Evolutionary conservation across 2,888 invertebrate genomes (phyloP).

Genomic region (Drymonia ruficornis): DNA sequence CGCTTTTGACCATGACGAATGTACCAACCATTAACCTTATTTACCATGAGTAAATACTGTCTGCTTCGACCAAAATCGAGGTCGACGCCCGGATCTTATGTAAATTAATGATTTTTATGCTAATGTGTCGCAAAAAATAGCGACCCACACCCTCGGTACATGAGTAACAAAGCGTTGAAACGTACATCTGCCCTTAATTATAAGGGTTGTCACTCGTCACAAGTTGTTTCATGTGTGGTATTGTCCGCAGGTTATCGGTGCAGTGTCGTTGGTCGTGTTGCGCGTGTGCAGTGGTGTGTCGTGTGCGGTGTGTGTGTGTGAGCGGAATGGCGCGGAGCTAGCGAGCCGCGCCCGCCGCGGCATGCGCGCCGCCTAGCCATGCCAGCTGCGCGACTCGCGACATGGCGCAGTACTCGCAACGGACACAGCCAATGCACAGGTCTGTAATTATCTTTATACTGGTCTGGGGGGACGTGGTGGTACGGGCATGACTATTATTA

Average conservation of each 20-base stretch:
- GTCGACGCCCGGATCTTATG: neutral
- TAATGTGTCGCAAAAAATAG: neutral
- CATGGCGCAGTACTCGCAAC: conserved; percentile 84
- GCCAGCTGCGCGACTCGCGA: conserved; percentile 63
- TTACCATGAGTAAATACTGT: neutral
- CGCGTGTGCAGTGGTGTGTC: conserved; percentile 54
- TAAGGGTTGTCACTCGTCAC: conserved; percentile 1
- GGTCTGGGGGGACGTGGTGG: neutral
- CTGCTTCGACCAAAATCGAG: conserved; percentile 1
- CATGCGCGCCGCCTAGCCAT: conserved; percentile 80
- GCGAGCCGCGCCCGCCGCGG: conserved; percentile 68
- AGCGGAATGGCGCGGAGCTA: conserved; percentile 70
- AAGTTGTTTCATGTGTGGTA: conserved; percentile 5
- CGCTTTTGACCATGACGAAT: neutral
- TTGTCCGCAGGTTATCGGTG: conserved; percentile 57
- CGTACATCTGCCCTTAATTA: conserved; percentile 3
- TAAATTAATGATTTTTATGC: conserved; percentile 6
- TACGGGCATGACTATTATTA: neutral
- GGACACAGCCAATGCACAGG: conserved; percentile 85
- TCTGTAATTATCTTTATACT: conserved; percentile 25
- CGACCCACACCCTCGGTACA: neutral
- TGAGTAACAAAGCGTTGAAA: neutral
- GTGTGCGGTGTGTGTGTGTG: conserved; percentile 56
- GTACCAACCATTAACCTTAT: neutral
- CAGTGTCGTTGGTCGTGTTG: conserved; percentile 48